These are phyloP conservation scores for Athalia rosae DNA, from an alignment of 2,888 invertebrate species.

Conservation along the genomic window DNA sequence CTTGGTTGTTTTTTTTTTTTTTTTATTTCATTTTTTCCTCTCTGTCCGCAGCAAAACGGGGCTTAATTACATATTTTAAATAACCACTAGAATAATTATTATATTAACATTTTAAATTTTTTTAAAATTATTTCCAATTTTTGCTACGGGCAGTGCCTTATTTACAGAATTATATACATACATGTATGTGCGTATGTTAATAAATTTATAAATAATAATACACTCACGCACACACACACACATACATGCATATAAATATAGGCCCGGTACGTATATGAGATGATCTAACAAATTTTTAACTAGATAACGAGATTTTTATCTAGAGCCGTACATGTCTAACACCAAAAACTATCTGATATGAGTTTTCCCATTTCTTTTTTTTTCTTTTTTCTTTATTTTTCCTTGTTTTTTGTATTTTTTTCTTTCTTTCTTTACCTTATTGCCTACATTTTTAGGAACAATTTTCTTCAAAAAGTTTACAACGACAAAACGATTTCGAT, in stretches of 20 bases:
- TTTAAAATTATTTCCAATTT: slow-evolving; percentile 48
- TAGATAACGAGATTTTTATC: slow-evolving; percentile 72
- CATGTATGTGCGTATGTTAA: slow-evolving; percentile 48
- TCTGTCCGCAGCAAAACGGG: slow-evolving; percentile 45
- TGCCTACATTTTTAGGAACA: slow-evolving; percentile 73
- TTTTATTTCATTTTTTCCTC: slow-evolving; percentile 6
- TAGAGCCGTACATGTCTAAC: slow-evolving; percentile 72
- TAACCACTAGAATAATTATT: slow-evolving; percentile 46
- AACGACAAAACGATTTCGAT: slow-evolving; percentile 56
- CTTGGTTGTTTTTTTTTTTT: slow-evolving; percentile 42
- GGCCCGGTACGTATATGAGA: slow-evolving; percentile 69
- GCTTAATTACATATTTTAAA: slow-evolving; percentile 37
- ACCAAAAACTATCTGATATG: slow-evolving; percentile 74
- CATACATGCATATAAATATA: slow-evolving; percentile 66
- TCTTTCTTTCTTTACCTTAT: slow-evolving; percentile 62
- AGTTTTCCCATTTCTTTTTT: slow-evolving; percentile 65
- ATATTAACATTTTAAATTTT: slow-evolving; percentile 41
- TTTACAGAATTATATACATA: slow-evolving; percentile 66
- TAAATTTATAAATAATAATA: background rate
- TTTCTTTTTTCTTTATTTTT: slow-evolving; percentile 46
- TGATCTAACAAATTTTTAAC: slow-evolving; percentile 64
- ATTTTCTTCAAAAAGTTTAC: slow-evolving; percentile 70
- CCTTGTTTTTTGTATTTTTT: slow-evolving; percentile 21
- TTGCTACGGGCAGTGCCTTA: slow-evolving; percentile 67
- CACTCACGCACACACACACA: slow-evolving; percentile 11